A percentile compares a stretch with the other conserved stretches of the same genome.
Evolutionary conservation across 1,140 invertebrate genomes (phyloP).

Genomic region (Argopecten irradians): DNA sequence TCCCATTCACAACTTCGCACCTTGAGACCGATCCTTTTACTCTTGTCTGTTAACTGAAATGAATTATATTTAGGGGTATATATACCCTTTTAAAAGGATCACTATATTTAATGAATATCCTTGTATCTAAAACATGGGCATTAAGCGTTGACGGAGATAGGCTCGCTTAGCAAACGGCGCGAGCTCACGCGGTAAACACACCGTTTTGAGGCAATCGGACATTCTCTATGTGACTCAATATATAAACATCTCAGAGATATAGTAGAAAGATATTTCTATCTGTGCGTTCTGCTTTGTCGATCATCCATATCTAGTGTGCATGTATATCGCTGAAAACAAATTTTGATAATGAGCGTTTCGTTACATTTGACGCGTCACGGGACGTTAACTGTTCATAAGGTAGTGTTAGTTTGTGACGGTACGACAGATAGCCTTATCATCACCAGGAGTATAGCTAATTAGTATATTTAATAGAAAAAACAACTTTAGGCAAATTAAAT

Average conservation of each 20-base stretch:
- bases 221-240: not conserved
- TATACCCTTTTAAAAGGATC: constrained; percentile 14
- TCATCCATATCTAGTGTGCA: not conserved
- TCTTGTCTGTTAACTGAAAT: not conserved
- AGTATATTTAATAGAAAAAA: not conserved
- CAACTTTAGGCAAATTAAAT: not conserved
- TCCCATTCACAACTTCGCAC: not conserved
- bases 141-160: not conserved
- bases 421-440: not conserved
- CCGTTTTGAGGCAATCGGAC: constrained; percentile 10
- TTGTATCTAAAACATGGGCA: not conserved
- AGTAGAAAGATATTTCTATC: not conserved
- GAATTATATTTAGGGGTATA: constrained; percentile 7
- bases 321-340: not conserved
- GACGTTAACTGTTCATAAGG: not conserved
- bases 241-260: not conserved
- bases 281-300: not conserved
- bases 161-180: not conserved
- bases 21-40: constrained; percentile 5
- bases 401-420: not conserved
- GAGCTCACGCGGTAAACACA: constrained; percentile 10
- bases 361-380: constrained; percentile 7
- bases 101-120: not conserved
- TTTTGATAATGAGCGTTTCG: not conserved
- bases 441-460: not conserved